phyloP scores from a whole-genome alignment of 2,113 vertebrate species.

The Jaculus jaculus region DNA sequence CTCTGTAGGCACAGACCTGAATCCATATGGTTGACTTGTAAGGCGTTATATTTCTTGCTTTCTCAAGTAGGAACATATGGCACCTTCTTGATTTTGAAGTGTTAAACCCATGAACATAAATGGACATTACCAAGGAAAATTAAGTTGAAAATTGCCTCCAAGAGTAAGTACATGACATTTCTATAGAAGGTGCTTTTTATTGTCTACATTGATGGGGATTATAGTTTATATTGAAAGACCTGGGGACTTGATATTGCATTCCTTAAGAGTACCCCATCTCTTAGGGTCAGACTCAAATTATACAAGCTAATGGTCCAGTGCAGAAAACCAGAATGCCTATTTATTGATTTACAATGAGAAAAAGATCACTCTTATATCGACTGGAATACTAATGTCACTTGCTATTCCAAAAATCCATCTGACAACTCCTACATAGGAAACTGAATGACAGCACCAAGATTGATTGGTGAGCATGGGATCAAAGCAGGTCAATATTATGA shows the following conservation, averaged over 20 bases:
- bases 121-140: background rate
- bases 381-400: slow-evolving; percentile 50
- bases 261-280: background rate
- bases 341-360: slow-evolving; percentile 61
- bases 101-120: background rate
- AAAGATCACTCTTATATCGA: slow-evolving; percentile 19
- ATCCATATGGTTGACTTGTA: background rate
- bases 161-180: background rate
- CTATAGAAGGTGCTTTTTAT: background rate
- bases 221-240: background rate
- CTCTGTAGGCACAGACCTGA: background rate
- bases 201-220: background rate
- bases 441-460: background rate
- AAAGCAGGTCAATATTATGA: slow-evolving; percentile 16
- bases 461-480: slow-evolving; percentile 5
- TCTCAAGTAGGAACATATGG: background rate
- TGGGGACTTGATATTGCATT: background rate
- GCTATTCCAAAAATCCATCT: background rate
- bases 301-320: slow-evolving; percentile 20
- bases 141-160: background rate
- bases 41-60: background rate
- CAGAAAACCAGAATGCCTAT: slow-evolving; percentile 28
- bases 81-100: slow-evolving; percentile 40
- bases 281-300: slow-evolving; percentile 55
- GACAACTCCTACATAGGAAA: background rate